Evolutionary conservation across 2,888 invertebrate species (phyloP).

Genomic region (Deroplatys truncata): DNA sequence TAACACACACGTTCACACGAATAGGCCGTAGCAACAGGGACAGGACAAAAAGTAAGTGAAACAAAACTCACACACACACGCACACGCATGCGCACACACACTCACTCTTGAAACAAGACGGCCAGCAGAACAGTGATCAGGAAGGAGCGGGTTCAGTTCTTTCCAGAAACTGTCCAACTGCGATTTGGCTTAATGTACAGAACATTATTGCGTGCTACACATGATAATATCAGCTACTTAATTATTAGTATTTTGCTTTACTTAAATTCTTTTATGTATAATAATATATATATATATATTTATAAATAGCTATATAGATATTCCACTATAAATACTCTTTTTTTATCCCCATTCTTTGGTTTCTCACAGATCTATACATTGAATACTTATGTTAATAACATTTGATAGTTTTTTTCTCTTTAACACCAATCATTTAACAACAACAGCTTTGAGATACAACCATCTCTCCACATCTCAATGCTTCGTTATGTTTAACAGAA

Average conservation of each 20-base stretch:
- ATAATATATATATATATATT: conserved; percentile 5
- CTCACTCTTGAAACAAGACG: neutral
- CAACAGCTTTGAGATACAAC: neutral
- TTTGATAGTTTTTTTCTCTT: neutral
- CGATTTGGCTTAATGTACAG: conserved; percentile 5
- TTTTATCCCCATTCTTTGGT: neutral
- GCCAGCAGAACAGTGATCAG: neutral
- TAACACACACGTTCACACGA: neutral
- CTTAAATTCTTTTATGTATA: neutral
- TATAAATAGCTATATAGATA: neutral
- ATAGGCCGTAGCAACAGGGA: neutral
- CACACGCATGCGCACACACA: neutral
- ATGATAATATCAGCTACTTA: conserved; percentile 16
- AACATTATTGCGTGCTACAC: conserved; percentile 27
- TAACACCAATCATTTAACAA: conserved; percentile 4
- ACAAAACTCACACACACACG: neutral
- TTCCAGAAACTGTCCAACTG: neutral
- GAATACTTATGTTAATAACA: neutral
- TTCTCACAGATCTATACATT: neutral
- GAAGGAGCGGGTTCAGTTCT: neutral
- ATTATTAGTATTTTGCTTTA: conserved; percentile 1
- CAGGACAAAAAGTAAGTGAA: no score
- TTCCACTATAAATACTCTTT: neutral
- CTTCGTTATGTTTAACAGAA: neutral
- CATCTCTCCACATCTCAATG: neutral